These are phyloP conservation scores for Mellivora capensis DNA, from an alignment of 2,113 vertebrate genomes.

Conservation along the genomic window DNA sequence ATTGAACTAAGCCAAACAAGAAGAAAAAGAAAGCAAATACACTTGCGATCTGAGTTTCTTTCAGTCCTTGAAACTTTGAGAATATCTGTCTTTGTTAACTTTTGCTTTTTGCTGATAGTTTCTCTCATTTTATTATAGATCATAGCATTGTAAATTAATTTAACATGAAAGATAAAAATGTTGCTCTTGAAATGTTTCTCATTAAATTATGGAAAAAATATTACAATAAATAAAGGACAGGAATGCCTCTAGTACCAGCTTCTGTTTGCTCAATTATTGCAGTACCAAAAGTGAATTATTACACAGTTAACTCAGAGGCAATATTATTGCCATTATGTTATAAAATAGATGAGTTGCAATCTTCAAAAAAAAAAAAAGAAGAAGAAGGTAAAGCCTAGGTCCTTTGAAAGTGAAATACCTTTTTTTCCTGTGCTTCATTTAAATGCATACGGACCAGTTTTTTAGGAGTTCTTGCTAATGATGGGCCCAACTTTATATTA, in stretches of 20 bases:
- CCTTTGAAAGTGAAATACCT: constrained; percentile 79
- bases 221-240: constrained; percentile 85
- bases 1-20: constrained; percentile 39
- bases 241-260: constrained; percentile 81
- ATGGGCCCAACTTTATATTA: constrained; percentile 47
- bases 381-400: constrained; percentile 53
- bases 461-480: constrained; percentile 59
- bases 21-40: constrained; percentile 46
- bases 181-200: constrained; percentile 83
- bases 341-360: constrained; percentile 80
- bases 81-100: constrained; percentile 83
- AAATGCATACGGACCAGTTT: constrained; percentile 17
- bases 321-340: constrained; percentile 79
- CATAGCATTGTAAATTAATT: constrained; percentile 84
- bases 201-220: constrained; percentile 83
- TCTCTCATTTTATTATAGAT: constrained; percentile 82
- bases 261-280: constrained; percentile 83
- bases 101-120: constrained; percentile 78
- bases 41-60: constrained; percentile 70
- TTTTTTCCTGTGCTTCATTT: constrained; percentile 39
- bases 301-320: constrained; percentile 76
- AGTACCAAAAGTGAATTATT: constrained; percentile 80
- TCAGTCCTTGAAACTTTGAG: constrained; percentile 72
- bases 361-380: constrained; percentile 63
- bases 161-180: constrained; percentile 86